A percentile compares a stretch with the other conserved stretches of the same genome.
phyloP scores from a whole-genome alignment of 2,888 invertebrate genomes.

The Phyllotreta cruciferae region DNA sequence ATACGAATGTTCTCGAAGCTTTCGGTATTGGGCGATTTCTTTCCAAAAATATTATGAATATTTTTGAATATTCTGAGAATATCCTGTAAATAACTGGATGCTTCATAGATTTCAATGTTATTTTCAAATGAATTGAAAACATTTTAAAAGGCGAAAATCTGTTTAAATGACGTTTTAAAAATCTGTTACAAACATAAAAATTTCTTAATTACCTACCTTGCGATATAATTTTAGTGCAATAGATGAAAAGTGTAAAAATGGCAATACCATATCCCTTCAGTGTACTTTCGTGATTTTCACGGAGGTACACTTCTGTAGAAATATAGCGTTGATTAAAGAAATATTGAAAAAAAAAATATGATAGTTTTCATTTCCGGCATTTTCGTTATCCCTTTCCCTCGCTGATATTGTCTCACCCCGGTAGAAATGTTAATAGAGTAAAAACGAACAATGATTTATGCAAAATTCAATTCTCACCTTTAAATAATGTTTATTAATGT shows the following conservation, averaged over 20 bases:
- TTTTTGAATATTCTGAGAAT: no score
- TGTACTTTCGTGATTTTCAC: slow-evolving; percentile 56
- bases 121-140: slow-evolving; percentile 22
- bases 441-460: slow-evolving; percentile 38
- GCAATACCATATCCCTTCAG: slow-evolving; percentile 61
- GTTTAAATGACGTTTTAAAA: background rate
- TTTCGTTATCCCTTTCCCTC: background rate
- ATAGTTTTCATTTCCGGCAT: background rate
- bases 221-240: slow-evolving; percentile 57
- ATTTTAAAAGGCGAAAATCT: slow-evolving; percentile 18
- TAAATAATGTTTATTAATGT: slow-evolving; percentile 37
- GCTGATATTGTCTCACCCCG: slow-evolving; percentile 2
- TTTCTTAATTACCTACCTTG: slow-evolving; percentile 13
- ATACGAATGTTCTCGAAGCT: no score
- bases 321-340: slow-evolving; percentile 62
- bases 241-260: slow-evolving; percentile 61
- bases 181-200: slow-evolving; percentile 14
- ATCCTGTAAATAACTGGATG: no score
- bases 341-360: slow-evolving; percentile 55
- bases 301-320: slow-evolving; percentile 59
- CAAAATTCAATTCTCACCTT: slow-evolving; percentile 35
- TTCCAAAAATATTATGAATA: no score
- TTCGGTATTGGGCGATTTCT: no score
- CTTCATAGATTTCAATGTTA: slow-evolving; percentile 1
- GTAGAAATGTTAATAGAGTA: slow-evolving; percentile 23